Evolutionary conservation across 2,797 vertebrate species (phyloP).

Genomic region (Discoglossus pictus): DNA sequence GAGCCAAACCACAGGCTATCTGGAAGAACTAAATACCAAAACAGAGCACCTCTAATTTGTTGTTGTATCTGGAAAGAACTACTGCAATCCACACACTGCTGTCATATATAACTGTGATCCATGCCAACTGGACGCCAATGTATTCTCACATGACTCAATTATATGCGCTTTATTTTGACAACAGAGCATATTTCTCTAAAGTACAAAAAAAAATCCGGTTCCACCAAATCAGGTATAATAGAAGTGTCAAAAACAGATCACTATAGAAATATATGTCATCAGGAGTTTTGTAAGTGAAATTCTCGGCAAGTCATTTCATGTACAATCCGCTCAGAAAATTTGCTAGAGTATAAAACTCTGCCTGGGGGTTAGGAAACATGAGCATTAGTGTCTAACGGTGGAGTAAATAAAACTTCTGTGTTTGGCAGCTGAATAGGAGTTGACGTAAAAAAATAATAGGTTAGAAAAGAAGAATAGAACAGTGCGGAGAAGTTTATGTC

Average conservation of each 20-base stretch:
- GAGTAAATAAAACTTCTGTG: not conserved
- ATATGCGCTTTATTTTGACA: conserved; percentile 1
- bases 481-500: too few species aligned
- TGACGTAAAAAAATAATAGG: not conserved
- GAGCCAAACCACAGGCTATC: conserved; percentile 15
- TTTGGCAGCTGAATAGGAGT: not conserved
- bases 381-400: not conserved
- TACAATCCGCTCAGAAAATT: not conserved
- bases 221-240: not conserved
- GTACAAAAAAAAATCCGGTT: not conserved
- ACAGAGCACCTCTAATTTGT: too few species aligned
- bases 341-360: not conserved
- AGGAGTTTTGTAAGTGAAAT: conserved; percentile 1
- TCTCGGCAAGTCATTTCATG: conserved; percentile 6
- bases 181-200: not conserved
- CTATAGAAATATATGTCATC: not conserved
- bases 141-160: conserved; percentile 9
- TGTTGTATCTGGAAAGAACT: too few species aligned
- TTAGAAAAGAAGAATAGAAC: not conserved
- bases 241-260: conserved; percentile 12
- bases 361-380: not conserved
- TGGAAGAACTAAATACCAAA: too few species aligned
- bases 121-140: conserved; percentile 13
- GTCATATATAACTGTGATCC: not conserved
- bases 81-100: not conserved